Percentiles rank a stretch among this genome's conserved stretches.
Evolutionary conservation across 2,888 invertebrate species (phyloP).

Genomic region (Rhamnusium bicolor): DNA sequence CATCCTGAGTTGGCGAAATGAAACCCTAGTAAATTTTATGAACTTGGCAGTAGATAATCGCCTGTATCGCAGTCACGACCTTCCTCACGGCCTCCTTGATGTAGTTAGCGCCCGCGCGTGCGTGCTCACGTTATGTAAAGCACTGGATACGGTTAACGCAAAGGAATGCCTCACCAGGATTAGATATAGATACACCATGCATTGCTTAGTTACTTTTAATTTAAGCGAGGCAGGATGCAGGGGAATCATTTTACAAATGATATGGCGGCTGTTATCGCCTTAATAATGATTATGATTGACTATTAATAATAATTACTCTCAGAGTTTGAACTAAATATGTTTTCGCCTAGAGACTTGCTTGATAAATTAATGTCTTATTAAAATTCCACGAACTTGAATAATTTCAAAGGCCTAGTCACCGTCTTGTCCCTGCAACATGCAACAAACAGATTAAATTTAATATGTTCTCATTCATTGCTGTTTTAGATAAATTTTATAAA

Average conservation of each 20-base stretch:
- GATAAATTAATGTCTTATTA: neutral
- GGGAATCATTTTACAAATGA: neutral
- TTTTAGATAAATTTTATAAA: too few species aligned
- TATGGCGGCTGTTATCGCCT: neutral
- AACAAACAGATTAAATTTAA: too few species aligned
- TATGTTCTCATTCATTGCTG: too few species aligned
- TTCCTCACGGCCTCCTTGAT: constrained; percentile 60
- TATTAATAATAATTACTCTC: neutral
- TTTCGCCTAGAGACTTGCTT: neutral
- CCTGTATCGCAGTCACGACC: constrained; percentile 62
- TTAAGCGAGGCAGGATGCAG: neutral
- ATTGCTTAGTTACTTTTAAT: neutral
- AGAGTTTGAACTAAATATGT: neutral
- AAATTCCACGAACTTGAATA: neutral
- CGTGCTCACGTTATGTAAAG: constrained; percentile 56
- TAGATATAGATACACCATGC: neutral
- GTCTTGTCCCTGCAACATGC: too few species aligned
- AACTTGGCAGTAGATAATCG: constrained; percentile 53
- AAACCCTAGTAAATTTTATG: constrained; percentile 42
- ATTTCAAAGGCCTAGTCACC: too few species aligned
- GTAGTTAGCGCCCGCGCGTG: constrained; percentile 56
- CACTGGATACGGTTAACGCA: neutral
- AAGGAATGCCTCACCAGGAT: neutral
- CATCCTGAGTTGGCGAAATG: constrained; percentile 1
- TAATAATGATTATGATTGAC: neutral